Conservation (phyloP, 2,797 vertebrate species). For the Cheirogaleus major region DNA sequence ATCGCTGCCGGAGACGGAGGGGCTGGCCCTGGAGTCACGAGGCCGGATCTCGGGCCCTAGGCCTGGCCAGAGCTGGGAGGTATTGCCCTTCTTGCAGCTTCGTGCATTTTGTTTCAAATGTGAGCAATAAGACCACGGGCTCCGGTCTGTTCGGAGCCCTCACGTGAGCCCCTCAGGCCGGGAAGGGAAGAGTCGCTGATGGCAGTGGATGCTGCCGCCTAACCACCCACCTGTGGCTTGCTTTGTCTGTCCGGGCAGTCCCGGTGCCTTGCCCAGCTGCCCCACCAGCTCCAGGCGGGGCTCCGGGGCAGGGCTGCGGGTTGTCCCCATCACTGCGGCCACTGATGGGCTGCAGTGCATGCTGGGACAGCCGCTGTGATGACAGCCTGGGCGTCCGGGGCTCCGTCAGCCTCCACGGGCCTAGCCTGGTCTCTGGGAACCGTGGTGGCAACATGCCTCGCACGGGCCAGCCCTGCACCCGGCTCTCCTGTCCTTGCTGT, state of each 20-base stretch:
- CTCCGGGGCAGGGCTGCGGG: not conserved
- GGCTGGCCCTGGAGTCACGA: rapidly evolving
- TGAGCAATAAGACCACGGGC: rapidly evolving
- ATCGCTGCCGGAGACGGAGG: not conserved
- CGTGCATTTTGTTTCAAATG: not conserved
- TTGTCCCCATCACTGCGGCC: rapidly evolving
- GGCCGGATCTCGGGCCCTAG: not conserved
- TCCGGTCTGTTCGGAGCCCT: rapidly evolving
- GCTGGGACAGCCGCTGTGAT: rapidly evolving
- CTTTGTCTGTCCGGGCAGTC: not conserved
- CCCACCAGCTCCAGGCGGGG: not conserved
- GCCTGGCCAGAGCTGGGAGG: rapidly evolving
- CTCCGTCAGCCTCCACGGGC: not conserved
- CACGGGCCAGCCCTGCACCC: rapidly evolving
- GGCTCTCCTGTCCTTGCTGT: rapidly evolving
- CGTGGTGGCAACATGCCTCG: rapidly evolving
- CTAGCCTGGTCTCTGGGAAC: rapidly evolving
- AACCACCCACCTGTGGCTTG: rapidly evolving
- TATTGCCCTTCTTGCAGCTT: too few species aligned
- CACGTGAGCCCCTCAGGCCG: rapidly evolving
- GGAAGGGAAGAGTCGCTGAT: not conserved
- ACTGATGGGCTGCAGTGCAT: rapidly evolving
- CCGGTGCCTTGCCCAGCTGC: rapidly evolving
- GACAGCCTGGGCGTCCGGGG: not conserved
- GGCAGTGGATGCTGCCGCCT: rapidly evolving